Conservation (phyloP, 2,113 vertebrate species). For the Vicugna pacos region DNA sequence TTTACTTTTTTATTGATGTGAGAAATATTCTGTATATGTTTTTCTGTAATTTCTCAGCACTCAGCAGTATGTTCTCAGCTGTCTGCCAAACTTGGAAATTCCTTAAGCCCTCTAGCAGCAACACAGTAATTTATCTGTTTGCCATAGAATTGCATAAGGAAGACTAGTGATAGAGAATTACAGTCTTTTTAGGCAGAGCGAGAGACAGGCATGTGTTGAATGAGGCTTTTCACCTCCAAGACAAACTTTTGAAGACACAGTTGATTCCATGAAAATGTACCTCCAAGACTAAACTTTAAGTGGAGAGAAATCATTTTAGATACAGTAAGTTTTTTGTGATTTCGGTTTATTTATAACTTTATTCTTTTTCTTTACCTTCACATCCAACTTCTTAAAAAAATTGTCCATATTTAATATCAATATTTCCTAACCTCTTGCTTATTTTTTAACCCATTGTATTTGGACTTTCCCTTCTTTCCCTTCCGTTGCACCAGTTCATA, state of each 20-base stretch:
- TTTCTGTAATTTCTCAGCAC: conserved; percentile 10
- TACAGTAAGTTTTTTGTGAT: not conserved
- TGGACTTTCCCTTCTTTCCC: not conserved
- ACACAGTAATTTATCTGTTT: not conserved
- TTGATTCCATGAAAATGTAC: conserved; percentile 46
- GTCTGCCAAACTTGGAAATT: not conserved
- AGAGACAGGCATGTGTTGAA: not conserved
- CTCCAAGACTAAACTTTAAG: not conserved
- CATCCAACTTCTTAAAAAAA: not conserved
- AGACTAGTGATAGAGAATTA: not conserved
- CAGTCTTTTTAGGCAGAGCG: not conserved
- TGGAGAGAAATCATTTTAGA: not conserved
- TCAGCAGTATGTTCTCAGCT: not conserved
- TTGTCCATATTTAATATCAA: not conserved
- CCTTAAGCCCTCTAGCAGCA: not conserved
- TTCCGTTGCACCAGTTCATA: not conserved
- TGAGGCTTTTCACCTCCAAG: not conserved
- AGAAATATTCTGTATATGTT: not conserved
- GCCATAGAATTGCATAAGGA: not conserved
- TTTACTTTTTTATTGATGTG: conserved; percentile 46
- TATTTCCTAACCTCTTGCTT: not conserved
- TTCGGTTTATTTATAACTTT: not conserved
- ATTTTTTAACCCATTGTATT: not conserved
- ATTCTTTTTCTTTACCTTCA: conserved; percentile 12
- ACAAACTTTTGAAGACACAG: not conserved